phyloP scores from a whole-genome alignment of 1,140 invertebrate genomes.

The Pinna nobilis region DNA sequence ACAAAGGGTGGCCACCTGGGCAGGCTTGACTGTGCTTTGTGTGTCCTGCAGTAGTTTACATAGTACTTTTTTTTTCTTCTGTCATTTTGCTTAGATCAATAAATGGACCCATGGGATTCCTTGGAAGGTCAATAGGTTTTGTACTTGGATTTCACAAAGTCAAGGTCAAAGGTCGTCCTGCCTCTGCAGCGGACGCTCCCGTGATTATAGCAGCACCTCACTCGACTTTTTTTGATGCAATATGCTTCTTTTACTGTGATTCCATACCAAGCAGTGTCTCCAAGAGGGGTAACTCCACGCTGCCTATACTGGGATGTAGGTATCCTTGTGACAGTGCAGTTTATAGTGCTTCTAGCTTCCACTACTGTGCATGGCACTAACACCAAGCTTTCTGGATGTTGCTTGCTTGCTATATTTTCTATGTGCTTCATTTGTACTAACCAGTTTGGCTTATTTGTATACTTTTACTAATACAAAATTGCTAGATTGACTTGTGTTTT shows the following conservation, averaged over 20 bases:
- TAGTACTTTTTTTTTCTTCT: slow-evolving; percentile 24
- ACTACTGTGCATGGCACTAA: too few relatives aligned
- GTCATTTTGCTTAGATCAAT: slow-evolving; percentile 51
- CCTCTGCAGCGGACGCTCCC: slow-evolving; percentile 80
- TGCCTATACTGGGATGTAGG: slow-evolving; percentile 91
- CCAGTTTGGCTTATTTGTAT: too few relatives aligned
- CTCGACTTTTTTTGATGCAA: slow-evolving; percentile 91
- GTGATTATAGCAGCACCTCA: slow-evolving; percentile 91
- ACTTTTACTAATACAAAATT: too few relatives aligned
- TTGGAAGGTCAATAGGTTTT: slow-evolving; percentile 50
- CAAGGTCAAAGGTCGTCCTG: slow-evolving; percentile 55
- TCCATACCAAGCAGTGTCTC: slow-evolving; percentile 88
- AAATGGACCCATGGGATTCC: slow-evolving; percentile 42
- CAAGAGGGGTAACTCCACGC: slow-evolving; percentile 84
- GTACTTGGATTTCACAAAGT: slow-evolving; percentile 61
- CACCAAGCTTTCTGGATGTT: too few relatives aligned
- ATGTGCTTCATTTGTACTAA: too few relatives aligned
- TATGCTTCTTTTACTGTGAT: slow-evolving; percentile 80
- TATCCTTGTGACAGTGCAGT: too few relatives aligned
- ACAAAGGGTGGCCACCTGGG: too few relatives aligned
- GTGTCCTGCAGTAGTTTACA: too few relatives aligned
- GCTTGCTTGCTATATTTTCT: too few relatives aligned
- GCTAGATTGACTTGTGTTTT: too few relatives aligned
- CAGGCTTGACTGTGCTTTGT: too few relatives aligned
- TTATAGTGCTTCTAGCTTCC: too few relatives aligned